Base-by-base conservation (phyloP, 2,797 vertebrate genomes). In the Lithobates pipiens region DNA sequence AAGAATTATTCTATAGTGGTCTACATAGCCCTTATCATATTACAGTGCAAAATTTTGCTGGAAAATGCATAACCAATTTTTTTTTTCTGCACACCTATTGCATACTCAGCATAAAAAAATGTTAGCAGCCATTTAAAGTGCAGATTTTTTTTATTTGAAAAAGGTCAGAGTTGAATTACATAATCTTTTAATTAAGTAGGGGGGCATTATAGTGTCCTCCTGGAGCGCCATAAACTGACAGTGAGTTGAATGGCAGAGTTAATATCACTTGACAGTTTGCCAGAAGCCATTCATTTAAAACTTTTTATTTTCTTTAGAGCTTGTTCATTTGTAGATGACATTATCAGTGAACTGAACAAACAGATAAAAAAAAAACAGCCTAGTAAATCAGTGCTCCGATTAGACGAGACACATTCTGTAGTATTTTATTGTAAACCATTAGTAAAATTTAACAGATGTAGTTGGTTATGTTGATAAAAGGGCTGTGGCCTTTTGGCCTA, bases 181-280 rank as follows among this genome's bases (percentile, higher is more conserved):
- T 86, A 91, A 89, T 87, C 89, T 84, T 87, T 85, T 92, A 90
- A 92, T 89, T 90, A 88, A 89, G 90, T 90, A 89, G 88, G 89
- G 8, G 90, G 91, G 88, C 88, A 89, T 91, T 88, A 88, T 91
- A 91, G 91, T 91, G 87, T 63, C 89, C 90, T 90, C 88, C 89
- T 82, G 82, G 88, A 89, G 87, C 88, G 83, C 89, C 89, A 88
- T 87, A 89, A 91, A 70, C 90, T 91, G 91, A 92, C 90, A 89
- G 23, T 76, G 71, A 80, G 44, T 86, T 93, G 91, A 92, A 90
- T 88, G 88, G 90, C 89, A 87, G 91, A 89, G 86, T 87, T 92
- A 92, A 93, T 90, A 91, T 89, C 88, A 90, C 91, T 4, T 93
- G 94, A 93, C 93, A 91, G 90, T 90, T 92, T 90, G 88, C 91